A percentile compares a stretch with the other conserved stretches of the same genome.
Conservation (phyloP, 1,140 invertebrate species). For the Lepidurus arcticus region DNA sequence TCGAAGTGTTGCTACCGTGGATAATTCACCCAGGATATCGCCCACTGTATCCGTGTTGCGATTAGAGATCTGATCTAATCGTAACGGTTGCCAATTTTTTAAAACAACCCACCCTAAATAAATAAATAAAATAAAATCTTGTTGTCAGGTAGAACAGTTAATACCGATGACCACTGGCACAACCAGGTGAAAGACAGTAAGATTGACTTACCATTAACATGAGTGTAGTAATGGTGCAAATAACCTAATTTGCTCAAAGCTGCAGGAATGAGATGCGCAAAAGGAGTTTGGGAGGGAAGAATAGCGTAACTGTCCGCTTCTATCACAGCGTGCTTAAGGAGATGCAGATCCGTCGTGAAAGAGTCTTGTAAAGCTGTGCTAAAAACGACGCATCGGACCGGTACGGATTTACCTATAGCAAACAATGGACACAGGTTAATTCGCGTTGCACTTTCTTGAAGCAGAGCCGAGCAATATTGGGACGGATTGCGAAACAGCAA, state of each 20-base stretch:
- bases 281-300: slow-evolving; percentile 78
- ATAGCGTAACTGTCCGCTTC: slow-evolving; percentile 90
- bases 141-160: slow-evolving; percentile 8
- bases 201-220: slow-evolving; percentile 64
- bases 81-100: slow-evolving; percentile 87
- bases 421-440: neutral
- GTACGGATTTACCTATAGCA: slow-evolving; percentile 78
- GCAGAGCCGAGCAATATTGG: neutral
- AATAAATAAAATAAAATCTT: slow-evolving; percentile 37
- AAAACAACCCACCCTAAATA: slow-evolving; percentile 72
- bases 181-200: neutral
- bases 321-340: slow-evolving; percentile 48
- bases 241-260: slow-evolving; percentile 73
- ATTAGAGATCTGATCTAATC: slow-evolving; percentile 83
- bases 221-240: slow-evolving; percentile 62
- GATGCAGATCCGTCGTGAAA: slow-evolving; percentile 28
- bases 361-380: slow-evolving; percentile 49
- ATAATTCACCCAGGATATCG: slow-evolving; percentile 85
- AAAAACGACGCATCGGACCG: slow-evolving; percentile 82
- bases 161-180: slow-evolving; percentile 25
- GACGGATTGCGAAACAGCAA: neutral
- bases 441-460: neutral
- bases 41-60: slow-evolving; percentile 76
- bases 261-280: slow-evolving; percentile 71
- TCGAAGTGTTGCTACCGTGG: slow-evolving; percentile 78